A percentile compares a stretch with the other conserved stretches of the same genome.
Evolutionary conservation across 2,113 vertebrate genomes (phyloP).

Genomic region (Psittacus erithacus): DNA sequence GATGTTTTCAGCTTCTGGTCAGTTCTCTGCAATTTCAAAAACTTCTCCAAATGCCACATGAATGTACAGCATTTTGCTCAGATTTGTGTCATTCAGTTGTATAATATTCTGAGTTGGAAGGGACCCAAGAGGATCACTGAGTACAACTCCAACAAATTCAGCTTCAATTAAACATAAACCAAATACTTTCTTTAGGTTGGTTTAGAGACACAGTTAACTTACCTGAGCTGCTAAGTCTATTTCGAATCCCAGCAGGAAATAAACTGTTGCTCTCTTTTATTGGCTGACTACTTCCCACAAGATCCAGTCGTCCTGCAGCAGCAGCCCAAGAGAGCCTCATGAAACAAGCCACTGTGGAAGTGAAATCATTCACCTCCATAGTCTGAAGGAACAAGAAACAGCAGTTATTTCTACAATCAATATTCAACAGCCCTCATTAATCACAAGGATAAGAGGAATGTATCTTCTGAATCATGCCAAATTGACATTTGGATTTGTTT

Average conservation of each 20-base stretch:
- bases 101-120: background rate
- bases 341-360: slow-evolving; percentile 96
- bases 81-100: background rate
- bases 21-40: background rate
- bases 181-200: rapidly evolving
- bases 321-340: slow-evolving; percentile 98
- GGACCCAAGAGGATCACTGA: background rate
- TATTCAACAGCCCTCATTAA: background rate
- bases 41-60: background rate
- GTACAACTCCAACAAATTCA: background rate
- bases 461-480: background rate
- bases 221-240: slow-evolving; percentile 98
- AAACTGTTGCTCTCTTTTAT: slow-evolving; percentile 94
- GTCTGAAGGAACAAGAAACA: slow-evolving; percentile 78
- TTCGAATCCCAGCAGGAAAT: slow-evolving; percentile 89
- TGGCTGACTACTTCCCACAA: slow-evolving; percentile 95
- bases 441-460: background rate
- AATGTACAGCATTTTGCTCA: background rate
- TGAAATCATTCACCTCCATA: slow-evolving; percentile 97
- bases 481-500: background rate
- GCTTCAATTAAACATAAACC: background rate
- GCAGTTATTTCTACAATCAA: background rate
- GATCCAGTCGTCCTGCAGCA: slow-evolving; percentile 92
- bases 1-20: background rate
- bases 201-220: background rate